Base-by-base conservation (phyloP, 2,888 invertebrate species). In the Thysanoteuthis rhombus region DNA sequence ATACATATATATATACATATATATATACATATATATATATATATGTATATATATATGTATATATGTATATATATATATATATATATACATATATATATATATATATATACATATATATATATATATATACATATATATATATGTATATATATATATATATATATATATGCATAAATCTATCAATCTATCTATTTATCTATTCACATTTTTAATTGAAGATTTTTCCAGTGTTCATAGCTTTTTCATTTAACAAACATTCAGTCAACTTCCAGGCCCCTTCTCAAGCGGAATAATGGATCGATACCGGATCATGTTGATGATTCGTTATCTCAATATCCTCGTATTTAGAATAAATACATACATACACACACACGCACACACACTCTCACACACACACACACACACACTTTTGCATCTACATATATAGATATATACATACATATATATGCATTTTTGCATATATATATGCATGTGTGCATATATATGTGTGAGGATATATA, bases 61-160 rank as follows among this genome's bases (percentile, higher is more conserved):
- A 90, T n/a, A 90, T 90, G n/a, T 90, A 90, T 90, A 90, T 90
- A 90, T 90, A 90, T 90, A 90, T 90, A 38, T 36, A 39, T 36
- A 36, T 38, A 19, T 38, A 90, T 39, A 38, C 25, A 39, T 8
- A 36, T 38, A 38, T 38, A 10, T 90, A 90, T 39, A 90, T 39
- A 90, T 39, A 90, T 39, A 90, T n/a, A 39, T 19, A 90, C 16
- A 90, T 39, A 90, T 19, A 90, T 90, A 38, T 38, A 39, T 38
- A 90, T 38, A 36, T 90, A 90, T 90, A 36, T 39, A 90, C 38
- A 90, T 90, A 90, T 90, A 90, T 39, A 90, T 39, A 36, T 5
- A 39, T 12, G 8, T n/a, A 39, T 8, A 90, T 39, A 90, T 28
- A 90, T 39, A 90, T 39, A 90, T 39, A 90, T 39, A 90, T 39